A percentile compares a stretch with the other conserved stretches of the same genome.
phyloP scores from a whole-genome alignment of 2,888 invertebrate species.

The Idaea dimidiata region DNA sequence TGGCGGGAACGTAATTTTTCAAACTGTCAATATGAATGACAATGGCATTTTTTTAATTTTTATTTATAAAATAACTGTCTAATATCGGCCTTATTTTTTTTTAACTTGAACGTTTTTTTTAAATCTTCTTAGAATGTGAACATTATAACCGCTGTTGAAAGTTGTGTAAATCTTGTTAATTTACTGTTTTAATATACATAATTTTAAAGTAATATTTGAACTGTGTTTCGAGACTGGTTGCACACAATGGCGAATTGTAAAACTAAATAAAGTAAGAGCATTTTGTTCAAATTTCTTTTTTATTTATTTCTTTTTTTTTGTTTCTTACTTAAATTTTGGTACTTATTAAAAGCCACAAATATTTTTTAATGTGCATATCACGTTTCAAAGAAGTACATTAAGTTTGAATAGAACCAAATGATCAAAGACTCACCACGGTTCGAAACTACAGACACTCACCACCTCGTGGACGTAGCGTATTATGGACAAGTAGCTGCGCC shows the following conservation, averaged over 20 bases:
- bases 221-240: neutral
- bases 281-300: neutral
- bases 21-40: too few relatives aligned
- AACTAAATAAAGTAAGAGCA: neutral
- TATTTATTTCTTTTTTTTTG: neutral
- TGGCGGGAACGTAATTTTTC: too few relatives aligned
- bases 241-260: neutral
- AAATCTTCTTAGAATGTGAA: neutral
- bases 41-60: neutral
- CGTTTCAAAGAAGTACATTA: too few relatives aligned
- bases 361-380: too few relatives aligned
- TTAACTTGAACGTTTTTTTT: too few relatives aligned
- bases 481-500: too few relatives aligned
- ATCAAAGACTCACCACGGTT: too few relatives aligned
- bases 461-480: too few relatives aligned
- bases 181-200: too few relatives aligned
- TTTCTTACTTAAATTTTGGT: neutral
- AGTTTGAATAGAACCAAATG: too few relatives aligned
- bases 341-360: neutral
- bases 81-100: conserved; percentile 8
- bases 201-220: neutral
- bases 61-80: too few relatives aligned
- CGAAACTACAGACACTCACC: too few relatives aligned
- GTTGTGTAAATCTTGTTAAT: neutral
- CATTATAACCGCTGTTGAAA: neutral